Evolutionary conservation across 92 coral and sea anemone species (phyloP), one percentile per base, ranked within the genome.

Genomic region (Ricordea florida): DNA sequence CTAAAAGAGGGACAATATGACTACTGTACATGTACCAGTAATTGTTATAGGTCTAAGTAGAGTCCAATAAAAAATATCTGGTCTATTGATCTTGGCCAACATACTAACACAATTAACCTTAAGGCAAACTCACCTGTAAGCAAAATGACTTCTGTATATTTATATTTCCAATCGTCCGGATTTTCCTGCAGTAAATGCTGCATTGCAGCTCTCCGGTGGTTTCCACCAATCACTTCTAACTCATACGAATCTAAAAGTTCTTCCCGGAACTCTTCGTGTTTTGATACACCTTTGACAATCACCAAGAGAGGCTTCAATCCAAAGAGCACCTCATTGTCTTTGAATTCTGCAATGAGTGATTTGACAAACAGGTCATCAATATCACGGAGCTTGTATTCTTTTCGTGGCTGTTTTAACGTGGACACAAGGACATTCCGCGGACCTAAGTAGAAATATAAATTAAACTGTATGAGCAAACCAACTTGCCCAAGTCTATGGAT

Each of bases 91-190:
- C n/a, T n/a, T n/a, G n/a, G n/a, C n/a, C n/a, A n/a, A n/a, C n/a
- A n/a, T n/a, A n/a, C n/a, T n/a, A n/a, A n/a, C n/a, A n/a, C n/a
- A n/a, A n/a, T n/a, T n/a, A n/a, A n/a, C n/a, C n/a, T n/a, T n/a
- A n/a, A n/a, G n/a, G n/a, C n/a, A n/a, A 15, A 33, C 66, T 74
- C 31, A 74, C 81, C 81, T 31, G 69, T 58, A 59, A 74, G 60
- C 21, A 58, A 57, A 25, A 78, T 36, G 10, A 40, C 84, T 15
- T 55, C 72, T 10, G 76, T 33, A 46, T 67, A 66, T 20, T 56
- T 40, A 47, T 49, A 67, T 24, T 66, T 33, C 10, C 51, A 10
- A 41, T 55, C 30, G 10, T 52, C 47, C 1, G 66, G 56, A 23
- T 40, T 78, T 18, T 78, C 70, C 25, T 1, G 10, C 57, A 21